Base-by-base conservation (phyloP, 2,113 vertebrate species). In the Poeciliopsis retropinna region DNA sequence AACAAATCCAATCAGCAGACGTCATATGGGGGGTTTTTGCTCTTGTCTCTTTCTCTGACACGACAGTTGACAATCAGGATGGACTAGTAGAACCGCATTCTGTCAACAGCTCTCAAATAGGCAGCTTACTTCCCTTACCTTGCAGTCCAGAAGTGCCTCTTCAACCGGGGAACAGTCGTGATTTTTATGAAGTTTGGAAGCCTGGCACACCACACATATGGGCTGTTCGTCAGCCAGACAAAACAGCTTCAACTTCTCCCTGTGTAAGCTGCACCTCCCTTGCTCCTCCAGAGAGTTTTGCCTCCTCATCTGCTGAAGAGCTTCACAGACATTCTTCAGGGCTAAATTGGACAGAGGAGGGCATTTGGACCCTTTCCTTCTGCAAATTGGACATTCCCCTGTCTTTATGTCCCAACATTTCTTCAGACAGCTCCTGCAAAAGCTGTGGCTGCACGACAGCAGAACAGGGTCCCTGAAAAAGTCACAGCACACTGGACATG, bases 131-230 rank as follows among this genome's bases (percentile, higher is more conserved):
- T 19, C 5, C 1, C 80, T 87, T 83, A 95, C 94, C 94, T 93
- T 94, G 60, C 91, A 93, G 64, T 94, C 91, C 64, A 80, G 68
- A 11, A 87, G 74, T 3, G 92, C 94, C 84, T 94, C 92, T 7
- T 90, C 92, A 12, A 89, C 41, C 0, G 94, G 92, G 2, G 78
- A 87, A 67, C 92, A 94, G 9, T 89, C 67, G 0, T 95, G 94
- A 62, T 32, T 80, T 70, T 91, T 93, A 87, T 95, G 94, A 25
- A 82, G 78, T 83, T 87, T 94, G 2, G 93, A 94, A 0, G 82
- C 67, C 31, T 93, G 93, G 64, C 94, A 95, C 73, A 93, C 91
- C 31, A 94, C 88, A 29, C 94, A 95, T 74, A 94, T 92, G 12
- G 93, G 91, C 84, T 92, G 83, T 64, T 90, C 88, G 76, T 95